These are phyloP conservation scores for Bombus breviceps DNA, from an alignment of 1,140 invertebrate genomes.

Conservation along the genomic window DNA sequence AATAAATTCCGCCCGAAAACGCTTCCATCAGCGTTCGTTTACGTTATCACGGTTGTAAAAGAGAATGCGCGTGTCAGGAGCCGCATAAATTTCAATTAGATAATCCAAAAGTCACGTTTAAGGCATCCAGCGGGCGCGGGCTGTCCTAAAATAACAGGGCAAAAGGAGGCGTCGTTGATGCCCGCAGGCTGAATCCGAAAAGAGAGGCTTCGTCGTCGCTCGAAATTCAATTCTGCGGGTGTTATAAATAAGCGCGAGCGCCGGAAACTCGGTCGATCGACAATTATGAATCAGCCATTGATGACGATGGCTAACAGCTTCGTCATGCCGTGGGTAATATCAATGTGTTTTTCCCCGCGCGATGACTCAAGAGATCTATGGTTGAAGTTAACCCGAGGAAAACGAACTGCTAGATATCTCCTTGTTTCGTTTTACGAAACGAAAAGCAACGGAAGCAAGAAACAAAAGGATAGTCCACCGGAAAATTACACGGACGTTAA, in stretches of 20 bases:
- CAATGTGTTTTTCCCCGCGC: neutral
- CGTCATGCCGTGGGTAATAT: constrained; percentile 25
- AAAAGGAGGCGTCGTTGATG: neutral
- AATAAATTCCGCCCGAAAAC: neutral
- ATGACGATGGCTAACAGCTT: constrained; percentile 40
- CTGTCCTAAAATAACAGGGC: constrained; percentile 68
- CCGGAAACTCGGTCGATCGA: constrained; percentile 72
- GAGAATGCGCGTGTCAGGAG: constrained; percentile 62
- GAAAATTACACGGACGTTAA: neutral
- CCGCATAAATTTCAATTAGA: constrained; percentile 74
- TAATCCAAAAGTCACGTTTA: constrained; percentile 68
- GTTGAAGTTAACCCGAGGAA: neutral
- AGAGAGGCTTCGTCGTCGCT: constrained; percentile 41
- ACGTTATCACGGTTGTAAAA: neutral
- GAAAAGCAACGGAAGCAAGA: neutral
- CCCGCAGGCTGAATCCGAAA: constrained; percentile 46
- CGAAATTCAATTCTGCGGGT: constrained; percentile 70
- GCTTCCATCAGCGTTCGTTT: neutral
- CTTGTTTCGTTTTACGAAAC: neutral
- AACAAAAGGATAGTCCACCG: too few species aligned
- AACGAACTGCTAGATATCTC: neutral
- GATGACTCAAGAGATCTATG: neutral
- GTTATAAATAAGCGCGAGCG: constrained; percentile 78
- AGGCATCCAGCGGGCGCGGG: constrained; percentile 60
- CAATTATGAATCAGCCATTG: constrained; percentile 73